Evolutionary conservation across 2,113 vertebrate genomes (phyloP).

Genomic region (Corythornis madagascariensis): DNA sequence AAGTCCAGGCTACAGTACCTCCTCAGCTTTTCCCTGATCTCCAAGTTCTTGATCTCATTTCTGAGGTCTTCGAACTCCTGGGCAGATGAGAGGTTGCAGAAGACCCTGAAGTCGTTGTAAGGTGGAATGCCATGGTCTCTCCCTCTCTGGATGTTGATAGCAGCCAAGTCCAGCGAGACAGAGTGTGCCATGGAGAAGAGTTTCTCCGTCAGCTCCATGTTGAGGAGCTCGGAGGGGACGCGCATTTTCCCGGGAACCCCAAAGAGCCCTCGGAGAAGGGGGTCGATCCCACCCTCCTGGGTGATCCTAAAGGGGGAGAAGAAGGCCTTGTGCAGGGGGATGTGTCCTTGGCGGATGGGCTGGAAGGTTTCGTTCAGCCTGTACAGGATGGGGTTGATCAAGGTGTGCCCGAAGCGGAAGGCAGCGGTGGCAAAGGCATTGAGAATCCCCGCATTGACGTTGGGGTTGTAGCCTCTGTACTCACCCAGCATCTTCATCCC

Average conservation of each 20-base stretch:
- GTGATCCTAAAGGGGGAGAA: conserved; percentile 77
- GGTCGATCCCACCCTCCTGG: conserved; percentile 76
- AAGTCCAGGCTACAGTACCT: conserved; percentile 52
- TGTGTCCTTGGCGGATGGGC: conserved; percentile 70
- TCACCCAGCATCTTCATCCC: conserved; percentile 76
- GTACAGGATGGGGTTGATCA: conserved; percentile 76
- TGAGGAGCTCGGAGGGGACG: conserved; percentile 73
- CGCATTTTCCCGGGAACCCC: conserved; percentile 77
- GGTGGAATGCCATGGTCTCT: conserved; percentile 77
- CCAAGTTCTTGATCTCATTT: conserved; percentile 77
- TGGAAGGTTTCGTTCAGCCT: conserved; percentile 73
- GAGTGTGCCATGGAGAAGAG: conserved; percentile 78
- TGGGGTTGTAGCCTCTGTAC: conserved; percentile 74
- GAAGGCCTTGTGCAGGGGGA: conserved; percentile 77
- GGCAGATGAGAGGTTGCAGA: conserved; percentile 75
- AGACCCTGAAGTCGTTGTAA: conserved; percentile 77
- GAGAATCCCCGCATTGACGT: conserved; percentile 66
- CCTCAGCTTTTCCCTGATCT: conserved; percentile 77
- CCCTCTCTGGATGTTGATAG: conserved; percentile 78
- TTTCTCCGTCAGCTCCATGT: conserved; percentile 77
- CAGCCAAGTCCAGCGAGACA: conserved; percentile 74
- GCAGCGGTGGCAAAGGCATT: conserved; percentile 76
- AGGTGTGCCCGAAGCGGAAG: conserved; percentile 77
- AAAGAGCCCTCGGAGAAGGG: conserved; percentile 73
- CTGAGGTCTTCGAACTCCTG: conserved; percentile 75